A percentile compares a stretch with the other conserved stretches of the same genome.
These are phyloP conservation scores for Camptogramma bilineatum DNA, from an alignment of 2,888 invertebrate genomes.

Conservation along the genomic window DNA sequence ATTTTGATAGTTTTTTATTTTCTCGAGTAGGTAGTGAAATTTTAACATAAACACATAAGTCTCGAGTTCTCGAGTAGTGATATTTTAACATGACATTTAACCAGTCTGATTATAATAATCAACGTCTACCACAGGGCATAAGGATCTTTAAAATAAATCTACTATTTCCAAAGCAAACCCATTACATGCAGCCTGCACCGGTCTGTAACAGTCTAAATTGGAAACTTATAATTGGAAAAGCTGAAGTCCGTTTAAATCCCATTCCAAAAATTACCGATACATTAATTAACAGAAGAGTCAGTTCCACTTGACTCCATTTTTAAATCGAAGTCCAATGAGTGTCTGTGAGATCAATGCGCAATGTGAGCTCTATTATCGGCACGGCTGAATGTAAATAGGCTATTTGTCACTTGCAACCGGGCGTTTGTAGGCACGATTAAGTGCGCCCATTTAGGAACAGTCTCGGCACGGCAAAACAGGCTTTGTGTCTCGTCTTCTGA, in stretches of 20 bases:
- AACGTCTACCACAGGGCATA: no score
- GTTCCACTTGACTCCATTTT: constrained; percentile 9
- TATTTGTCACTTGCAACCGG: constrained; percentile 64
- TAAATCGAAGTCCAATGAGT: constrained; percentile 4
- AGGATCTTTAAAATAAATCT: no score
- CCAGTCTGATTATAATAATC: no score
- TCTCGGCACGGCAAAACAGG: constrained; percentile 44
- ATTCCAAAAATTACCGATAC: neutral
- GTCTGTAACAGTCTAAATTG: neutral
- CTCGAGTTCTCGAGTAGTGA: no score
- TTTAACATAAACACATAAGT: no score
- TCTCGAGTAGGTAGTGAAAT: no score
- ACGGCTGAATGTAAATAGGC: constrained; percentile 60
- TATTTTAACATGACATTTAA: no score
- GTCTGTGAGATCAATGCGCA: constrained; percentile 26
- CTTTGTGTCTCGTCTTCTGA: constrained; percentile 44
- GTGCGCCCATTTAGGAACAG: constrained; percentile 53
- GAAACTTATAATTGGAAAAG: neutral
- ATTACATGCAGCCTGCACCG: no score
- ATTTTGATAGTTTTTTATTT: no score
- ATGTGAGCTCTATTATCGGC: constrained; percentile 57
- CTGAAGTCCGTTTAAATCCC: neutral
- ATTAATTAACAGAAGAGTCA: constrained; percentile 5
- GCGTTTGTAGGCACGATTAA: constrained; percentile 54
- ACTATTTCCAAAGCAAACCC: no score